phyloP scores from a whole-genome alignment of 2,113 vertebrate species.

The Arenaria interpres region DNA sequence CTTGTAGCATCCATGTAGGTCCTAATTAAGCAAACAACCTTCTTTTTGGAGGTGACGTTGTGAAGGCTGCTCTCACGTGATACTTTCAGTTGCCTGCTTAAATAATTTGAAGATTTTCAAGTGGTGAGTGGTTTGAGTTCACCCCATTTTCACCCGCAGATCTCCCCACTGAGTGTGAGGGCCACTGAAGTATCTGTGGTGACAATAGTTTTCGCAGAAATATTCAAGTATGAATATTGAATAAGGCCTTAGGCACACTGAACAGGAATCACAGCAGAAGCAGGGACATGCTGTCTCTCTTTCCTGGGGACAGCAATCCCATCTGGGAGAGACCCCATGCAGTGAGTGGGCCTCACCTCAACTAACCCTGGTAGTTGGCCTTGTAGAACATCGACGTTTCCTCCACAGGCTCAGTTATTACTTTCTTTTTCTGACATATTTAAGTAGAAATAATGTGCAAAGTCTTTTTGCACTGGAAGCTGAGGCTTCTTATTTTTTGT shows the following conservation, averaged over 20 bases:
- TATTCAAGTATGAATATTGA: not conserved
- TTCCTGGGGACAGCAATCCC: not conserved
- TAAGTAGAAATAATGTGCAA: not conserved
- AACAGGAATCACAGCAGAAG: not conserved
- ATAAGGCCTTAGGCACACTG: not conserved
- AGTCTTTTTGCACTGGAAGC: not conserved
- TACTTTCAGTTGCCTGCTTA: not conserved
- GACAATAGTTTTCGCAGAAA: not conserved
- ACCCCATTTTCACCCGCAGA: not conserved
- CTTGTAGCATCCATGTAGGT: constrained; percentile 12
- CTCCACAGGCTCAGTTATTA: not conserved
- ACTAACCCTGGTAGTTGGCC: not conserved
- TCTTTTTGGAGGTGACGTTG: not conserved
- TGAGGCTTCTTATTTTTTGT: not conserved
- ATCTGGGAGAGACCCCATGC: not conserved
- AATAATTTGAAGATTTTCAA: not conserved
- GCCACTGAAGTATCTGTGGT: not conserved
- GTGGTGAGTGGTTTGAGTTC: not conserved
- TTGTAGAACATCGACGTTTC: not conserved
- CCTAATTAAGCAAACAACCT: constrained; percentile 43
- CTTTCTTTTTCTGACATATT: not conserved
- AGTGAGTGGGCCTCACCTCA: not conserved
- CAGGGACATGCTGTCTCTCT: not conserved
- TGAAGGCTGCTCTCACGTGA: not conserved
- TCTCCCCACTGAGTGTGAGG: not conserved